A percentile compares a stretch with the other conserved stretches of the same genome.
Conservation (phyloP, 2,113 vertebrate genomes). For the Nothoprocta perdicaria region DNA sequence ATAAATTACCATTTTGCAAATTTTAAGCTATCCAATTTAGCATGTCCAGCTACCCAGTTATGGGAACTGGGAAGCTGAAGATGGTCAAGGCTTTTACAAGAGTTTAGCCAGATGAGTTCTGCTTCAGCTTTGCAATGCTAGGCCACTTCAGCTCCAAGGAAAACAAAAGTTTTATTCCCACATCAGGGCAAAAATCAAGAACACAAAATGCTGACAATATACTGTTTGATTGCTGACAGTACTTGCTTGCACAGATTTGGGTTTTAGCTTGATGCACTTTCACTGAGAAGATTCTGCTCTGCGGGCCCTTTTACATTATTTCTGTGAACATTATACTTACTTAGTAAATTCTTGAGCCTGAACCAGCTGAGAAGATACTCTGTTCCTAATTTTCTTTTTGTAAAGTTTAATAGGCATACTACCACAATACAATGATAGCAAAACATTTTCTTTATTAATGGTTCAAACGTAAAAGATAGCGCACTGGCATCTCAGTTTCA, state of each 20-base stretch:
- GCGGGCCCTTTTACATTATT: neutral
- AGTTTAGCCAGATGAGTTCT: neutral
- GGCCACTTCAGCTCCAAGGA: neutral
- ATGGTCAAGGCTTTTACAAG: conserved; percentile 15
- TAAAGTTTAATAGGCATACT: neutral
- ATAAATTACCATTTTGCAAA: conserved; percentile 17
- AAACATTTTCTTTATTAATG: too few relatives aligned
- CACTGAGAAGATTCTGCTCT: neutral
- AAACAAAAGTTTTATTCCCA: conserved; percentile 64
- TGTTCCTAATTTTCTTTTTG: neutral
- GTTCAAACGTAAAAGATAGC: too few relatives aligned
- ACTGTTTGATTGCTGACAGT: conserved; percentile 30
- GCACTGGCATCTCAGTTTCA: neutral
- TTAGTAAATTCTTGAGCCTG: neutral
- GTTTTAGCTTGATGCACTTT: conserved; percentile 17
- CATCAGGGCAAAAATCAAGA: conserved; percentile 1
- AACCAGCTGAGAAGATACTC: neutral
- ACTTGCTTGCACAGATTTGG: neutral
- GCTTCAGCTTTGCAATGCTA: conserved; percentile 22
- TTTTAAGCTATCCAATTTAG: neutral
- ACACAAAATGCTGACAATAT: neutral
- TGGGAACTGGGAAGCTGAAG: neutral
- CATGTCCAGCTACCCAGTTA: neutral
- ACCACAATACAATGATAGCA: neutral
- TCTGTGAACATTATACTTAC: neutral